Evolutionary conservation across 2,797 vertebrate genomes (phyloP), one percentile per base, ranked within the genome.

Genomic region (Ficedula albicollis): DNA sequence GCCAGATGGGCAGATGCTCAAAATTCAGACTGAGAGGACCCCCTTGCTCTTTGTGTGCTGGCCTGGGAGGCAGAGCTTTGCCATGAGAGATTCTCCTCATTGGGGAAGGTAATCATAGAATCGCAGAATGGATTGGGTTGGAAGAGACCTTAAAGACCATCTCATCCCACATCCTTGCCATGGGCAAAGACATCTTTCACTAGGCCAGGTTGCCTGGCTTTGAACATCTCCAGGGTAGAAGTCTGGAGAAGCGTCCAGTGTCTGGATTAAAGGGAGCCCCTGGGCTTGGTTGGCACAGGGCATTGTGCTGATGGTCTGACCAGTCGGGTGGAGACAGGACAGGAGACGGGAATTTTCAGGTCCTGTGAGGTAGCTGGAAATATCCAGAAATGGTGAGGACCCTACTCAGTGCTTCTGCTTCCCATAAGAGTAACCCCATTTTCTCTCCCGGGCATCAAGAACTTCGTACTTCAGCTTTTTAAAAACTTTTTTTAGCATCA

Each of bases 71-170:
- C 5, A 43, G 48, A 60, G 38, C 23, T 79, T 73, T 80, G 68
- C 0, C 0, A 2, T 0, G 5, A 15, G 73, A 60, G 11, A 13
- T 20, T 58, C 38, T 36, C 4, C 59, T 66, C 3, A 13, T 54
- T 0, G 0, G 22, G 39, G 19, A 36, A n/a, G 9, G 16, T 26
- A 72, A 41, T 54, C 8, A 36, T 0, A 7, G 10, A 56, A 49
- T 76, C 5, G 19, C 25, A 39, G 73, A 32, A 29, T 41, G 46
- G 34, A 11, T 21, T 78, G 30, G 11, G 30, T 29, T 66, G 52
- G 15, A 72, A 66, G 30, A 22, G 18, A n/a, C 6, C 15, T 32
- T 59, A 27, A 34, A 17, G 13, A 6, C 41, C 10, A 27, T 34
- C 44, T 70, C 58, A 32, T 46, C 38, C 38, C 30, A 51, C n/a